phyloP scores from a whole-genome alignment of 2,888 invertebrate genomes.

The Diarsia rubi region DNA sequence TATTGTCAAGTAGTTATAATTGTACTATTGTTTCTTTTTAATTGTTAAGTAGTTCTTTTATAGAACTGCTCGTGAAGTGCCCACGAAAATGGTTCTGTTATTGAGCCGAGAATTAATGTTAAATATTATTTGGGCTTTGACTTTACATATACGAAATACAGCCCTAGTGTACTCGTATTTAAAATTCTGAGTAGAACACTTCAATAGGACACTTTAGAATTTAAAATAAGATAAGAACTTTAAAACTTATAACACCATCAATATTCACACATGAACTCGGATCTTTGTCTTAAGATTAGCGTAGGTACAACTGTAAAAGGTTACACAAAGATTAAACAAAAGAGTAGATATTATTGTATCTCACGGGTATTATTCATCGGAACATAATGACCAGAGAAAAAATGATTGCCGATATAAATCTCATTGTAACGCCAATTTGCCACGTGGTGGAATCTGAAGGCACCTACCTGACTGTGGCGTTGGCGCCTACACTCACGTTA shows the following conservation, averaged over 20 bases:
- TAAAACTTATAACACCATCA: background rate
- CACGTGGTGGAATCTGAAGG: constrained; percentile 59
- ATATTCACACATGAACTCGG: background rate
- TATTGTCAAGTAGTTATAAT: constrained; percentile 67
- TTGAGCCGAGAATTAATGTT: background rate
- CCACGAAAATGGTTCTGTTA: background rate
- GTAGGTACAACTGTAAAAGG: constrained; percentile 24
- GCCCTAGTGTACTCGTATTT: background rate
- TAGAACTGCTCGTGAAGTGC: constrained; percentile 26
- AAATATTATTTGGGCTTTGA: background rate
- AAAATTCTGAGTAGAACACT: background rate
- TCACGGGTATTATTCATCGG: constrained; percentile 60
- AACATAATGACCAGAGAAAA: constrained; percentile 55
- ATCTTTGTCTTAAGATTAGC: constrained; percentile 17
- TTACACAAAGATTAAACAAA: constrained; percentile 50
- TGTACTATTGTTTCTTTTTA: constrained; percentile 69
- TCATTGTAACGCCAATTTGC: constrained; percentile 63
- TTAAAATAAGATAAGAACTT: background rate
- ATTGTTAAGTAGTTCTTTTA: constrained; percentile 47
- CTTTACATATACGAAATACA: background rate
- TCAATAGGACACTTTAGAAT: background rate
- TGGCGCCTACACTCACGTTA: constrained; percentile 49
- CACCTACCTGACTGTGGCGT: constrained; percentile 33
- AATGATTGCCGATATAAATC: constrained; percentile 58
- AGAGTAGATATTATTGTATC: constrained; percentile 42